These are phyloP conservation scores for Fukomys damarensis DNA, from an alignment of 2,113 vertebrate species.

Conservation along the genomic window DNA sequence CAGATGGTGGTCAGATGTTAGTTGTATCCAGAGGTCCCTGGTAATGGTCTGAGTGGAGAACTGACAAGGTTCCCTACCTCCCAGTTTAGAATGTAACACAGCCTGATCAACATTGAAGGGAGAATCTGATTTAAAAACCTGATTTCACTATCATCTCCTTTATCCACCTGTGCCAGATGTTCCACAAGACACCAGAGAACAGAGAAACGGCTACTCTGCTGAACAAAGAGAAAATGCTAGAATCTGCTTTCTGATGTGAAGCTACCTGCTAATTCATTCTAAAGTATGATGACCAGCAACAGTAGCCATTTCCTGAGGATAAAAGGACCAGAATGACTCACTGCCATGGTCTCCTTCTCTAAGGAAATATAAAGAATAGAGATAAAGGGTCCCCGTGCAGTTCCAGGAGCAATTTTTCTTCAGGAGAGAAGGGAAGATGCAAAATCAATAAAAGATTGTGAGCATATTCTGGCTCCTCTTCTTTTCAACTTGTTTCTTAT, in stretches of 20 bases:
- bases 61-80: not conserved
- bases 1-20: not conserved
- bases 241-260: slow-evolving; percentile 34
- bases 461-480: not conserved
- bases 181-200: not conserved
- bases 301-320: not conserved
- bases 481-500: not conserved
- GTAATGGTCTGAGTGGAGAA: not conserved
- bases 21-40: not conserved
- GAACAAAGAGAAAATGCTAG: not conserved
- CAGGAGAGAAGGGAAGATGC: not conserved
- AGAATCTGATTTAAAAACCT: not conserved
- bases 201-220: not conserved
- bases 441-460: not conserved
- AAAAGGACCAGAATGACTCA: not conserved
- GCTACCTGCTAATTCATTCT: not conserved
- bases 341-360: not conserved
- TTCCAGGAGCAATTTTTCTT: not conserved
- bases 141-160: not conserved
- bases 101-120: not conserved
- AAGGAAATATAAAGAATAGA: slow-evolving; percentile 9
- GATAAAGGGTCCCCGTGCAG: not conserved
- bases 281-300: not conserved
- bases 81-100: not conserved
- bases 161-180: slow-evolving; percentile 10